Evolutionary conservation across 2,113 vertebrate species (phyloP), one percentile per base, ranked within the genome.

Genomic region (Motacilla tschutschensis): DNA sequence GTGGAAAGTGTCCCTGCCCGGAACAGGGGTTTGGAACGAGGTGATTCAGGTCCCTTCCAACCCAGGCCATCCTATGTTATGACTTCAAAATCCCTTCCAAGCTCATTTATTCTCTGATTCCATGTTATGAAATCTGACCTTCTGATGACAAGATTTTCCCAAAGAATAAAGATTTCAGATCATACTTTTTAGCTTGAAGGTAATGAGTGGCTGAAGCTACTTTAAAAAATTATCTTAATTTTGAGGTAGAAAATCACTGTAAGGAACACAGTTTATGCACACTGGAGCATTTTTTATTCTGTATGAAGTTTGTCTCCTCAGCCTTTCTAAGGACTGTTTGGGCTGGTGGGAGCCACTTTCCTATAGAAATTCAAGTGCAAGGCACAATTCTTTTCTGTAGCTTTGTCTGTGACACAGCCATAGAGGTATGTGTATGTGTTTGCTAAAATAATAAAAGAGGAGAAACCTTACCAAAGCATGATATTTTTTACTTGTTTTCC

Each of bases 1-100:
- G 8, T 22, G 25, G 7, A 31, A 41, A 6, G 4, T 29, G 12
- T 41, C 17, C 26, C 21, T 70, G 21, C 22, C 17, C 7, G 19
- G 14, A 15, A 16, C n/a, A 29, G 22, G 11, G 15, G 10, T 8
- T 20, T 64, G 17, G 15, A 55, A 57, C 0, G 0, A 38, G 10
- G 12, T 28, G n/a, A 79, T n/a, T 29, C 9, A 38, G 6, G 18
- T 21, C 26, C 14, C 8, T 50, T 50, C 26, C 12, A 43, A 33
- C 5, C 7, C 5, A 29, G 28, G 11, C 16, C 10, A 17, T 58
- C 58, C 16, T 40, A 13, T 38, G 13, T 8, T 15, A 19, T 33
- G 5, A 40, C 7, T 65, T 65, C 12, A 7, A 43, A 28, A 38
- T 47, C 20, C 24, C 48, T 87, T 85, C 17, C 41, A 71, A 77